Evolutionary conservation across 2,797 vertebrate genomes (phyloP).

Genomic region (Catostomus latipinnis): DNA sequence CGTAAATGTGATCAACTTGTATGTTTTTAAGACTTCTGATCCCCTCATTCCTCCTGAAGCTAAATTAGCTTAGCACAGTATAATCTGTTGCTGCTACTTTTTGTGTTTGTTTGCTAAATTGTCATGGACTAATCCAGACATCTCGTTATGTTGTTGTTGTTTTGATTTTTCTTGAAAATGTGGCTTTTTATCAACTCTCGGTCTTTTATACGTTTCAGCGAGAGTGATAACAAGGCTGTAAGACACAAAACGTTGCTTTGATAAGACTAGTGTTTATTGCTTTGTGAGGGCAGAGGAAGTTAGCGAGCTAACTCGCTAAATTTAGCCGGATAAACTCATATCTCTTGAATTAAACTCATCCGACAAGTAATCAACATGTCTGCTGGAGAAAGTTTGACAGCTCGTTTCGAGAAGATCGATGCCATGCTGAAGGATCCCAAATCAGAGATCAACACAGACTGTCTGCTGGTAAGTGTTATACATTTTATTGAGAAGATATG

Average conservation of each 20-base stretch:
- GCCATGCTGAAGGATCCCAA: slow-evolving; percentile 94
- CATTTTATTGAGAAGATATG: not conserved
- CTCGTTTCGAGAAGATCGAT: slow-evolving; percentile 97
- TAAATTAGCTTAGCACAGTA: slow-evolving; percentile 75
- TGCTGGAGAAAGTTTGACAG: slow-evolving; percentile 88
- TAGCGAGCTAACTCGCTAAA: slow-evolving; percentile 47
- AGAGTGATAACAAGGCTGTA: slow-evolving; percentile 62
- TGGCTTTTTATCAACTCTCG: slow-evolving; percentile 68
- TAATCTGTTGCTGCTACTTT: slow-evolving; percentile 73
- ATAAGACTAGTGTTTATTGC: slow-evolving; percentile 71
- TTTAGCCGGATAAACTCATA: slow-evolving; percentile 48
- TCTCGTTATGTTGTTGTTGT: slow-evolving; percentile 35
- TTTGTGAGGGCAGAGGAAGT: slow-evolving; percentile 67
- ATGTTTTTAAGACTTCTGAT: slow-evolving; percentile 59
- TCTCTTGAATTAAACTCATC: slow-evolving; percentile 59
- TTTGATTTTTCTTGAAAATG: slow-evolving; percentile 68
- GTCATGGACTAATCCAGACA: slow-evolving; percentile 57
- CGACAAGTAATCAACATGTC: slow-evolving; percentile 81
- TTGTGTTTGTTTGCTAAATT: slow-evolving; percentile 62
- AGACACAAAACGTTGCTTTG: slow-evolving; percentile 75
- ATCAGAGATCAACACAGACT: slow-evolving; percentile 98
- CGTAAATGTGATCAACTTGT: slow-evolving; percentile 65
- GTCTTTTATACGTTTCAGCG: slow-evolving; percentile 63
- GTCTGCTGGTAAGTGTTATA: slow-evolving; percentile 89
- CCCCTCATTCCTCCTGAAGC: slow-evolving; percentile 69